Base-by-base conservation (phyloP, 2,888 invertebrate genomes). In the Holacanthella duospinosa region DNA sequence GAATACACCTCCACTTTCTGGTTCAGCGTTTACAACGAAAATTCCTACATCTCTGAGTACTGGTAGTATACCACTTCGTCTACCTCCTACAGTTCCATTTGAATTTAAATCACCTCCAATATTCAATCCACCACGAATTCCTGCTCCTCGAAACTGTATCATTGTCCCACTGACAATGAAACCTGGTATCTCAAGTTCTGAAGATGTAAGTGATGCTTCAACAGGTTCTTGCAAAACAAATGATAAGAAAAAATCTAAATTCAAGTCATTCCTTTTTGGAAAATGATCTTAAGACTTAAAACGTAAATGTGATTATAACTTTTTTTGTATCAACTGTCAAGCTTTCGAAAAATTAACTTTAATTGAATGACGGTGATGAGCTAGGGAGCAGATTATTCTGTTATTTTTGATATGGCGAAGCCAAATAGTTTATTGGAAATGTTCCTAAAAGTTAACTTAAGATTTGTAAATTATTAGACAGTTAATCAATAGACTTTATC, bases 201-300 rank as follows among this genome's bases (percentile, higher is more conserved):
- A 48, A 9, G n/a, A n/a, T n/a, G 19, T 21, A 4, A 48, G 48
- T 48, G 19, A 48, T 16, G n/a, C 19, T 21, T 48, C 48, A 9
- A 16, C 4, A 4, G 48, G 48, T 21, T 48, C 48, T 16, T n/a
- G 16, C 48, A 4, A 4, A 48, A n/a, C 19, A 4, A 48, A 21
- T n/a, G 21, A 2, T 21, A 57, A 57, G 57, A 57, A 57, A 57
- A 57, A 57, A 29, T 57, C 57, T 2, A 57, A 29, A 57, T 21
- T 57, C 3, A 29, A 29, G 57, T 9, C 57, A 24, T 55, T 55
- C 26, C 26, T 55, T 26, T 26, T 27, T 25, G 48, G 48, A n/a
- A 48, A 48, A 48, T n/a, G 36, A 36, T 6, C n/a, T n/a, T n/a
- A n/a, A n/a, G n/a, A n/a, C n/a, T n/a, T n/a, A n/a, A 9, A 36